Base-by-base conservation (phyloP, 2,113 vertebrate species). In the Phocoena phocoena region DNA sequence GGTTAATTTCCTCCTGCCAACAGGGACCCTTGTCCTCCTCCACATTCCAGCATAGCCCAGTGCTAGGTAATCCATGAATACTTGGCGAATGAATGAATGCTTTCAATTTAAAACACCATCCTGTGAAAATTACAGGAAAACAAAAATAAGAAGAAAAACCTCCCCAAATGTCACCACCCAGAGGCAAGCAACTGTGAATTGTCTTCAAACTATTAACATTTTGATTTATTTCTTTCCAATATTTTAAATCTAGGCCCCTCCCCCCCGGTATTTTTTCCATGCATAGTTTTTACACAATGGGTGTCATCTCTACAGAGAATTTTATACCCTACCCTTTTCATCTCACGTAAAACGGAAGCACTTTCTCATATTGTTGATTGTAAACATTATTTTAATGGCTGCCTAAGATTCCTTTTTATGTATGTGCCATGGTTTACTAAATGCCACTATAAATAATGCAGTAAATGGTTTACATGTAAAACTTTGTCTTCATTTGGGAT, bases 381-480 rank as follows among this genome's bases (percentile, higher is more conserved):
- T 65, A 68, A 90, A 36, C 47, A 67, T 55, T 41, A 44, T 73
- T 55, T 93, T 53, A 87, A 89, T 17, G 71, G 21, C 88, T 71
- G 25, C 11, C 20, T 21, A n/a, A 74, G 38, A 41, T 79, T 88
- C 31, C 58, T 84, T 76, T 85, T 93, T n/a, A 63, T 65, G 36
- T n/a, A 0, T 55, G 67, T 50, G 47, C 70, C 88, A 9, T 87
- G 68, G n/a, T 96, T 93, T 86, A 82, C 67, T 89, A 94, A 89
- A 82, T 82, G 77, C 60, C 71, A 63, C 80, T n/a, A 58, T 89
- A 80, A 97, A 90, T 74, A 89, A 89, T 80, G 20, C 50, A 58
- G 5, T 70, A 36, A 60, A 44, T 74, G 36, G 62, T 92, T 71
- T 44, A 50, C 26, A 44, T 47, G 38, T 95, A 85, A 95, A 96